Evolutionary conservation across 2,797 vertebrate species (phyloP).

Genomic region (Falco concolor): DNA sequence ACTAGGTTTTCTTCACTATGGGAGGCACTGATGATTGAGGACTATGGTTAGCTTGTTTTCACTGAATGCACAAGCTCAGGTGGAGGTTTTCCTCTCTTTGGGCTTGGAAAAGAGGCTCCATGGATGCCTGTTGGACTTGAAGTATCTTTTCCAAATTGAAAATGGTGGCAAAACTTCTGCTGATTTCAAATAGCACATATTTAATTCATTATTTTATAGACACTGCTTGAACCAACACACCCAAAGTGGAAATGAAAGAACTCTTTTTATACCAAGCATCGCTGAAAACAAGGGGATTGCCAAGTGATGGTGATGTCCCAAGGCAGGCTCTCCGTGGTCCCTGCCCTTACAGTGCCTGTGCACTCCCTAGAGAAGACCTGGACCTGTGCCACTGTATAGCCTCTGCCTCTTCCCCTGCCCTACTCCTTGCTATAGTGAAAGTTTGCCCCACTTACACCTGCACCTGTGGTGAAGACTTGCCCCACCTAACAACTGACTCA

Average conservation of each 20-base stretch:
- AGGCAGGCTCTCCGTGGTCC: not conserved
- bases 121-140: not conserved
- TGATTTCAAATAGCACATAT: not conserved
- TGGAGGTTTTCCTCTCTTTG: not conserved
- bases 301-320: not conserved
- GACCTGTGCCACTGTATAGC: not conserved
- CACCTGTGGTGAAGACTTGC: not conserved
- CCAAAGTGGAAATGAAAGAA: not conserved
- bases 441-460: not conserved
- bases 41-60: not conserved
- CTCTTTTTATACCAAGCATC: not conserved
- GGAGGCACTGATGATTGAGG: not conserved
- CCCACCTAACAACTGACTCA: not conserved
- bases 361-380: not conserved
- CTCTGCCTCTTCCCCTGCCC: not conserved
- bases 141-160: not conserved
- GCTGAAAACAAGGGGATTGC: not conserved
- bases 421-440: not conserved
- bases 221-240: not conserved
- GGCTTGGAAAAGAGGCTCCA: not conserved
- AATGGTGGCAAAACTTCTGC: not conserved
- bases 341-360: not conserved
- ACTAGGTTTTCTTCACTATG: not conserved
- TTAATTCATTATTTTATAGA: not conserved
- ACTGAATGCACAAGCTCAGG: not conserved